phyloP scores from a whole-genome alignment of 2,888 invertebrate species.

The Agriopis marginaria region DNA sequence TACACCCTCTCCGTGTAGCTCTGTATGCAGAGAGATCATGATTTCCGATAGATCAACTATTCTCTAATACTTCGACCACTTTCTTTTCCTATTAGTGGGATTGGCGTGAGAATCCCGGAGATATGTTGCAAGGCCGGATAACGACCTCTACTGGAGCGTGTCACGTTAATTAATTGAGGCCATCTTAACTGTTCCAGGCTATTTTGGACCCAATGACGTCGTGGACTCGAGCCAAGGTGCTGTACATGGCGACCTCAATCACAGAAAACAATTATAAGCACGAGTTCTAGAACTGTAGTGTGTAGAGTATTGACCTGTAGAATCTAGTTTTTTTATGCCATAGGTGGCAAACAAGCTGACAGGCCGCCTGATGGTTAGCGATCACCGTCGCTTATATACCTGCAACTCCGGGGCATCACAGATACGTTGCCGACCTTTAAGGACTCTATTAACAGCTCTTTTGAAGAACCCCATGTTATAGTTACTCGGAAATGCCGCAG shows the following conservation, averaged over 20 bases:
- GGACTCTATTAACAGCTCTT: too few relatives aligned
- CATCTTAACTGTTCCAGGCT: constrained; percentile 10
- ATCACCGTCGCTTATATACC: too few relatives aligned
- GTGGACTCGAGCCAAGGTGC: neutral
- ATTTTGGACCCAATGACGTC: constrained; percentile 16
- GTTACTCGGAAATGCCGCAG: too few relatives aligned
- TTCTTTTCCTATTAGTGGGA: constrained; percentile 16
- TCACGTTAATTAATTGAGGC: constrained; percentile 31
- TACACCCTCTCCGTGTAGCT: too few relatives aligned
- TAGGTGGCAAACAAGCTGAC: too few relatives aligned
- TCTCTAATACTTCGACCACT: constrained; percentile 3
- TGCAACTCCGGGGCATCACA: too few relatives aligned
- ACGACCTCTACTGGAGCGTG: constrained; percentile 21
- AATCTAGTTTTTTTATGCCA: too few relatives aligned
- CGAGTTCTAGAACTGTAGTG: neutral
- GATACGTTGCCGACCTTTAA: too few relatives aligned
- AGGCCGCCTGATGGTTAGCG: too few relatives aligned
- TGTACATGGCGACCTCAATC: neutral
- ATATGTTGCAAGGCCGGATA: constrained; percentile 10
- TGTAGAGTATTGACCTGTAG: neutral
- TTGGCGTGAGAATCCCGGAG: constrained; percentile 17
- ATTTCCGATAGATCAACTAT: neutral
- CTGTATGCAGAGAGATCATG: neutral
- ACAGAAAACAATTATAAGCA: neutral
- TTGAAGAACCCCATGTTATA: too few relatives aligned